Conservation (phyloP, 2,888 invertebrate species). For the Aphodius granarius region DNA sequence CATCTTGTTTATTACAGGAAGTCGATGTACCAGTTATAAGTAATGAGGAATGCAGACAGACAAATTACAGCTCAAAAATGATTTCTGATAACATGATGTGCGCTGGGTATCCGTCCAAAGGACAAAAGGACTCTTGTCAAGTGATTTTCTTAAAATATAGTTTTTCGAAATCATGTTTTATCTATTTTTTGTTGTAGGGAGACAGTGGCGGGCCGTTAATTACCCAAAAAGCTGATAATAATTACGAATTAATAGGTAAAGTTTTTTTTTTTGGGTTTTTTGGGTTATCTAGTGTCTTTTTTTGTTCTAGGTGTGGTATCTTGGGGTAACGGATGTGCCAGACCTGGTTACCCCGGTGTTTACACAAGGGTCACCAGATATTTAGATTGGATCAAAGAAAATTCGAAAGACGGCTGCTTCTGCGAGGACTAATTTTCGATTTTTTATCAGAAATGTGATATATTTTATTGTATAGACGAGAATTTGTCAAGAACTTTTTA, state of each 20-base stretch:
- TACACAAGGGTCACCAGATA: constrained; percentile 84
- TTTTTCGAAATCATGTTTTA: constrained; percentile 29
- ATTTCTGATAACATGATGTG: constrained; percentile 89
- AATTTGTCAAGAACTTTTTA: not conserved
- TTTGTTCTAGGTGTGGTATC: constrained; percentile 70
- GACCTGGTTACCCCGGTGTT: constrained; percentile 83
- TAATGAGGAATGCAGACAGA: constrained; percentile 72
- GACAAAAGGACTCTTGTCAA: constrained; percentile 81
- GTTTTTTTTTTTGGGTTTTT: constrained; percentile 5
- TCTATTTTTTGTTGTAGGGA: constrained; percentile 60
- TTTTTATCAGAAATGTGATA: not conserved
- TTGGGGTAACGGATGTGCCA: constrained; percentile 88
- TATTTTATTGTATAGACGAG: not conserved
- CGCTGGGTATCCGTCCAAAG: constrained; percentile 73
- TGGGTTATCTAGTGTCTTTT: constrained; percentile 1
- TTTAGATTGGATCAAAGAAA: constrained; percentile 77
- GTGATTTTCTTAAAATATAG: constrained; percentile 52
- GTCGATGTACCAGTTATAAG: constrained; percentile 77
- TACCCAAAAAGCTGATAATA: constrained; percentile 67
- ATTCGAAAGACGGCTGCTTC: constrained; percentile 80
- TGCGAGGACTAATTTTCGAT: constrained; percentile 65
- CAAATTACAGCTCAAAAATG: constrained; percentile 81
- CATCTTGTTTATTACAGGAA: constrained; percentile 80
- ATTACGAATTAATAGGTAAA: constrained; percentile 79
- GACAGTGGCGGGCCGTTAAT: constrained; percentile 82